Evolutionary conservation across 1,140 invertebrate genomes (phyloP), one percentile per base, ranked within the genome.

Genomic region (Diabrotica undecimpunctata): DNA sequence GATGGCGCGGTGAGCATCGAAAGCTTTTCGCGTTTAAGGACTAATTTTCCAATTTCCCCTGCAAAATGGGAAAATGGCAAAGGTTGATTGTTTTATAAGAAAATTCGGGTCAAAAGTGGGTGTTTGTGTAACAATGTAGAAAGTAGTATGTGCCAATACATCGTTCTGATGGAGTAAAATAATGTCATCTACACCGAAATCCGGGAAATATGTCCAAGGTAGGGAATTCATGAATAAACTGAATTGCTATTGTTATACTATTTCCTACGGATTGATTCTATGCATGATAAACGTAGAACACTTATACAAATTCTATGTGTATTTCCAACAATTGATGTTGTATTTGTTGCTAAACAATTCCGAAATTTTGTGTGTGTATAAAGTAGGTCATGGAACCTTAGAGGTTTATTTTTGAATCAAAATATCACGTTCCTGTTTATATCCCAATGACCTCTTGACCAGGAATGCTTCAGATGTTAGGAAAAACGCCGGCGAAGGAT

Each of bases 171-270:
- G 70, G 67, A 66, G 64, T 58, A 55, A 64, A 59, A 64, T 71
- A 61, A 74, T 74, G 72, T 64, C 70, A 64, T 68, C 68, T 53
- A 74, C 69, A 66, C 70, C 70, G 61, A 74, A 74, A 72, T 66
- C 72, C 14, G 66, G 46, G 10, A 74, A 74, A 69, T 64, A 74
- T 74, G 72, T 66, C 53, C 66, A 66, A 70, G 72, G 72, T 74
- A 68, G 61, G 62, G 53, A 65, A 25, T 2, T 25, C 25, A 25
- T 25, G 25, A 4, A 25, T 25, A 1, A 25, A 25, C 25, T 25
- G 25, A 25, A 25, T 25, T 25, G 25, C 25, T 25, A 25, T 25
- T 25, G 25, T 25, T 25, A 4, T 25, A 25, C 1, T 25, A 25
- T 25, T 25, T 25, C 25, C 25, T 25, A 25, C 25, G 25, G 25